Base-by-base conservation (phyloP, 2,797 vertebrate genomes). In the Coccyzus lansbergi region DNA sequence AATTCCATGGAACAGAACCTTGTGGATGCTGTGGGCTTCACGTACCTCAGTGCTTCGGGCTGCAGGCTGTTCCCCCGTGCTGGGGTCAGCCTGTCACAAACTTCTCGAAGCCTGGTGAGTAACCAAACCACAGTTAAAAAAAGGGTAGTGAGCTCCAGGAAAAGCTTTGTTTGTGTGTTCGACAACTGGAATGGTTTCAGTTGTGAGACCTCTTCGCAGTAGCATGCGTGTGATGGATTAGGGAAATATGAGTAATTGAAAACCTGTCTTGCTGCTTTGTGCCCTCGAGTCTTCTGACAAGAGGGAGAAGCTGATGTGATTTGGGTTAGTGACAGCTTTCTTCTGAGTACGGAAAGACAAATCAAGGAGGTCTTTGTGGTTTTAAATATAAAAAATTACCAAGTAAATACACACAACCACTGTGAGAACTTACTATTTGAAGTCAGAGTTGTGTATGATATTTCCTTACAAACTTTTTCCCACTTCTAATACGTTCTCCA, bases 31-130 rank as follows among this genome's bases (percentile, higher is more conserved):
- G 13, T 1, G 20, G n/a, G 36, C 31, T 10, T 4, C 3, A 21
- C 24, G 0, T 2, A 0, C 33, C 31, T 15, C 0, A 12, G 42
- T n/a, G 38, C 71, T 1, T 0, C 21, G 38, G 17, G 20, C 2
- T 49, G 71, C 29, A 3, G 78, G 76, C 46, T 21, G 11, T 28
- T 2, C 81, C 9, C 67, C 59, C 60, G 44, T 15, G 13, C 44
- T 4, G 21, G 51, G 63, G 21, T 48, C 46, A 48, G 46, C 20
- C 10, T 13, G 25, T 3, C 25, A 67, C 52, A 33, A 4, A 0
- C 69, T 76, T 51, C 38, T 19, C 25, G 21, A 1, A 74, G 51
- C 19, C 38, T 46, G 7, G 15, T 33, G 64, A 92, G 83, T 34
- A 68, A 15, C 46, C 58, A 56, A n/a, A 42, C 38, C 86, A 3